Conservation (phyloP, 1,140 invertebrate species). For the Druon quercuslanigerum region DNA sequence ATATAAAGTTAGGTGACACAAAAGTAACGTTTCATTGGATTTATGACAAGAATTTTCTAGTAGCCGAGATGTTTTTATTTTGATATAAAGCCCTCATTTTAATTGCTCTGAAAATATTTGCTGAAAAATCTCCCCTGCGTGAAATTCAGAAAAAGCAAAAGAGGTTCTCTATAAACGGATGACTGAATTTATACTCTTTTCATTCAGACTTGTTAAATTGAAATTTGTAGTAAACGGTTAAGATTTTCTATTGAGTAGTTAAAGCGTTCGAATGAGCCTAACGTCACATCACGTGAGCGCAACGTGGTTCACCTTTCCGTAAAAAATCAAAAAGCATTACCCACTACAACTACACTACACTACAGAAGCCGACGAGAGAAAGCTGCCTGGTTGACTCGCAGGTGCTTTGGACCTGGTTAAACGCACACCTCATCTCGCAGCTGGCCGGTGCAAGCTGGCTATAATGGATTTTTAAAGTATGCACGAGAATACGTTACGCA, state of each 20-base stretch:
- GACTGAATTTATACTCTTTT: too few species aligned
- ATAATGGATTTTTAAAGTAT: slow-evolving; percentile 32
- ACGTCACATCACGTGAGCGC: slow-evolving; percentile 28
- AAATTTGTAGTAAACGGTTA: too few species aligned
- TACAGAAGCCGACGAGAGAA: slow-evolving; percentile 33
- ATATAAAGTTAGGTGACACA: too few species aligned
- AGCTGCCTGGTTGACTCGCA: slow-evolving; percentile 35
- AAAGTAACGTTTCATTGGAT: too few species aligned
- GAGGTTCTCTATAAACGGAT: neutral
- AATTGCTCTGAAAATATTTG: too few species aligned
- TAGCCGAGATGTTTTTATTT: too few species aligned
- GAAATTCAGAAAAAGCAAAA: neutral
- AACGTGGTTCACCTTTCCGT: slow-evolving; percentile 29
- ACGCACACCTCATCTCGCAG: slow-evolving; percentile 31
- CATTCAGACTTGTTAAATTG: too few species aligned
- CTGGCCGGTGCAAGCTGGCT: slow-evolving; percentile 25
- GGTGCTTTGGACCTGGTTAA: slow-evolving; percentile 44
- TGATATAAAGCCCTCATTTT: too few species aligned
- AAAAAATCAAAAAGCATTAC: slow-evolving; percentile 33
- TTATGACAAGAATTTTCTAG: too few species aligned
- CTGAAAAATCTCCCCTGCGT: too few species aligned
- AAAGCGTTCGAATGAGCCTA: slow-evolving; percentile 9
- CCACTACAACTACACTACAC: neutral
- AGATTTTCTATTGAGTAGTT: neutral
- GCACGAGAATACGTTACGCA: slow-evolving; percentile 21